Base-by-base conservation (phyloP, 2,113 vertebrate genomes). In the Todiramphus chloris region DNA sequence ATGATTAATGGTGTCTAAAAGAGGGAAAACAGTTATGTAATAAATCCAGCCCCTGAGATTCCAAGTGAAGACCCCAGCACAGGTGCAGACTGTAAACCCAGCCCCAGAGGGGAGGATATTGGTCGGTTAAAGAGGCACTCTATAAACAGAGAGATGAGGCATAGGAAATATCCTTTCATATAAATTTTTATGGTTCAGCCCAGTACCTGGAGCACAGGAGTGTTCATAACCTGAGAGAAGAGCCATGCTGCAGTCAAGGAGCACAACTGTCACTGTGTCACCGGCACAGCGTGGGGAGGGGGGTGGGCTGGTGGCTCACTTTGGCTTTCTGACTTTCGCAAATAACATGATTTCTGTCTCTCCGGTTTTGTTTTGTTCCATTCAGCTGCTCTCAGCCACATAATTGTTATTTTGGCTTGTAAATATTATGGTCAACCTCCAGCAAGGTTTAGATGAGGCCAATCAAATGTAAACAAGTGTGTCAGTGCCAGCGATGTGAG, bases 361-460 rank as follows among this genome's bases (percentile, higher is more conserved):
- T 67, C 83, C 68, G 77, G 43, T 74, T 95, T 91, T 78, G 78
- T 81, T 95, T 87, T 95, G 74, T 95, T 95, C 86, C 75, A 50
- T 94, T 92, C 89, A 93, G 93, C 84, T 93, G 95, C 93, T 96
- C 91, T 96, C 78, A 91, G 94, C 96, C 88, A 73, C 63, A 69
- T 93, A 97, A 96, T 91, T 94, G 90, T 95, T 80, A 64, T 67
- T 80, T 82, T 76, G 51, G 63, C 72, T 83, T 96, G 70, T 95
- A 97, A 92, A 96, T 96, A 96, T 97, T 98, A 97, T 94, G 79
- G 89, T 96, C 94, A 89, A 83, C 89, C 88, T 97, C 96, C 96
- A 97, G 90, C 87, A 86, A 97, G 97, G 90, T 83, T 94, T 94
- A 95, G 73, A 94, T 72, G 92, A 97, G 92, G 69, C 90, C 44